phyloP scores from a whole-genome alignment of 2,113 vertebrate species.

The Aptenodytes patagonicus region DNA sequence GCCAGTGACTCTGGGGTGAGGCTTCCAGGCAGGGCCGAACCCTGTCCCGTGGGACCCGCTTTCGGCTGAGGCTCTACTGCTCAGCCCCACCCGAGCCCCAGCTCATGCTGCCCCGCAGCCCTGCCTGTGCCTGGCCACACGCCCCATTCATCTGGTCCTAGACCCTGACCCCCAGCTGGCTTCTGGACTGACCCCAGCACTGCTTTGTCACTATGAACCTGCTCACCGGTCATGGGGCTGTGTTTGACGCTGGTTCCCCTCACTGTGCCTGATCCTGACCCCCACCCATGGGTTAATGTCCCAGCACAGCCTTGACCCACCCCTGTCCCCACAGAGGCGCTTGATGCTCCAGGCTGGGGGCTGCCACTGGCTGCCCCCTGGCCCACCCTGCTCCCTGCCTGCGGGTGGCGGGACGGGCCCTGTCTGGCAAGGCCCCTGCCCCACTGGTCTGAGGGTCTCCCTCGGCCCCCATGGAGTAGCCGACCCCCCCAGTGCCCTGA shows the following conservation, averaged over 20 bases:
- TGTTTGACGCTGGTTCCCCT: background rate
- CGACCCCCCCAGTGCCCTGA: too few species aligned
- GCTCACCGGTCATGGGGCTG: background rate
- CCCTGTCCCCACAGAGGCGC: background rate
- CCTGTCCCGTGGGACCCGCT: fast-evolving
- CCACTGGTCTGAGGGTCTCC: background rate
- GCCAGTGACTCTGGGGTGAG: background rate
- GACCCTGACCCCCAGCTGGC: background rate
- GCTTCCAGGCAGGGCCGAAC: fast-evolving
- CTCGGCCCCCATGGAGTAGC: fast-evolving
- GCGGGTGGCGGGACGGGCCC: background rate
- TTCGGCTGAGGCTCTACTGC: background rate
- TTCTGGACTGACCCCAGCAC: background rate
- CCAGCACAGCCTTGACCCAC: background rate
- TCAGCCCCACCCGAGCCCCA: background rate
- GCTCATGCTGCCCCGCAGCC: background rate
- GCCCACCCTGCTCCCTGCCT: background rate
- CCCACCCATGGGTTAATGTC: fast-evolving
- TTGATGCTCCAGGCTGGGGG: background rate
- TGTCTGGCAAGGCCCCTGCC: too few species aligned
- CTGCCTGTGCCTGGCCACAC: background rate
- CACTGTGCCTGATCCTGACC: too few species aligned
- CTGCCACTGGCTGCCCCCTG: too few species aligned
- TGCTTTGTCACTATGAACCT: background rate
- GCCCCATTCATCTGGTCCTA: background rate